Conservation (phyloP, 2,113 vertebrate genomes). For the Notechis scutatus region DNA sequence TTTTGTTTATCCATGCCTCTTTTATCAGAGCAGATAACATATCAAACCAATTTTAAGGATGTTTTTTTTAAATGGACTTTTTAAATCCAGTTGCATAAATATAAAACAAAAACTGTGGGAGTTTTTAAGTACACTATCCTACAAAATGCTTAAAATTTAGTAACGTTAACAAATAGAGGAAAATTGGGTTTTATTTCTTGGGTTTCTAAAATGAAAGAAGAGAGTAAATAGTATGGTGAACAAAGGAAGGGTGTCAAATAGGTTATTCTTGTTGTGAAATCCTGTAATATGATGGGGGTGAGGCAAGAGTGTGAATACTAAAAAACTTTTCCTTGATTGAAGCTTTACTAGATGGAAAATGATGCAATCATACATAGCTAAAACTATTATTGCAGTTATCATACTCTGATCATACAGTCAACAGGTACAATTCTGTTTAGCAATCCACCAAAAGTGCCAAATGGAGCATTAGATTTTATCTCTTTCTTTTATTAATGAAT, state of each 20-base stretch:
- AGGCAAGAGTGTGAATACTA: neutral
- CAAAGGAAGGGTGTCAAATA: neutral
- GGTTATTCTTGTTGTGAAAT: neutral
- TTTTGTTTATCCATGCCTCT: neutral
- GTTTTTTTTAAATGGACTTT: neutral
- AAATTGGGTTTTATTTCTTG: neutral
- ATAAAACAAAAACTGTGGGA: no score
- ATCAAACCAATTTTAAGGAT: neutral
- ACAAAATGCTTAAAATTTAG: neutral
- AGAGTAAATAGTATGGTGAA: neutral
- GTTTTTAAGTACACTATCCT: neutral
- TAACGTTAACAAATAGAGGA: neutral
- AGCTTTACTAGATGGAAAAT: neutral
- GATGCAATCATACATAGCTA: neutral
- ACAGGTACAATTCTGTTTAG: neutral
- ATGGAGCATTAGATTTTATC: neutral
- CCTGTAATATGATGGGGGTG: conserved; percentile 4
- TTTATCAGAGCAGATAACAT: neutral
- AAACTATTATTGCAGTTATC: neutral
- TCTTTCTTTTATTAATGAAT: neutral
- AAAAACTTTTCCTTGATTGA: neutral
- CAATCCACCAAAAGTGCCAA: neutral
- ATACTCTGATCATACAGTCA: neutral
- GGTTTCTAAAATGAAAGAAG: neutral
- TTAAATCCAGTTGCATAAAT: neutral